A percentile compares a stretch with the other conserved stretches of the same genome.
These are phyloP conservation scores for Ceratotherium simum DNA, from an alignment of 2,113 vertebrate species.

Conservation along the genomic window DNA sequence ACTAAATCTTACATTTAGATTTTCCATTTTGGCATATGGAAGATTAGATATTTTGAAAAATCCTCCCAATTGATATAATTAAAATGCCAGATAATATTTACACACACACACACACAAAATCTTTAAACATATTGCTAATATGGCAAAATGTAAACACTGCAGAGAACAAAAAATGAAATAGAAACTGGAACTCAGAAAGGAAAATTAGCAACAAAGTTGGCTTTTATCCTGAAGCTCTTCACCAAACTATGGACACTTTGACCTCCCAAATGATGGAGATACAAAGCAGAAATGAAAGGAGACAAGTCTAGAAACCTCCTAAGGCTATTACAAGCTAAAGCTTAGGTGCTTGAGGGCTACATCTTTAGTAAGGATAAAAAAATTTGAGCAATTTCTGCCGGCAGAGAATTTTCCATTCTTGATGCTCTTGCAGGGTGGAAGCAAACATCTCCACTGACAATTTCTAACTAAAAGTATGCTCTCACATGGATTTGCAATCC, in stretches of 20 bases:
- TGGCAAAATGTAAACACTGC: not conserved
- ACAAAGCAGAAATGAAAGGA: not conserved
- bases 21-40: not conserved
- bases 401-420: constrained; percentile 20
- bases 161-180: not conserved
- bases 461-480: constrained; percentile 14
- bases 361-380: not conserved
- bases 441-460: constrained; percentile 8
- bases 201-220: not conserved
- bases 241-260: not conserved
- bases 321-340: not conserved
- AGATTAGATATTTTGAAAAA: constrained; percentile 8
- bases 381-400: not conserved
- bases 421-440: not conserved
- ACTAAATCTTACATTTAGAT: not conserved
- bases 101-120: not conserved
- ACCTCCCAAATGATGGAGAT: not conserved
- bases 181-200: not conserved
- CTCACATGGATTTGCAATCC: constrained; percentile 15
- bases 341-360: not conserved
- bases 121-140: not conserved
- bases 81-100: constrained; percentile 7
- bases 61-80: not conserved
- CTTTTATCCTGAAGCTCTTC: constrained; percentile 37
- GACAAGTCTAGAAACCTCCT: not conserved